Percentiles rank a stretch among this genome's conserved stretches.
These are phyloP conservation scores for Momotus momota DNA, from an alignment of 2,797 vertebrate species.

Conservation along the genomic window DNA sequence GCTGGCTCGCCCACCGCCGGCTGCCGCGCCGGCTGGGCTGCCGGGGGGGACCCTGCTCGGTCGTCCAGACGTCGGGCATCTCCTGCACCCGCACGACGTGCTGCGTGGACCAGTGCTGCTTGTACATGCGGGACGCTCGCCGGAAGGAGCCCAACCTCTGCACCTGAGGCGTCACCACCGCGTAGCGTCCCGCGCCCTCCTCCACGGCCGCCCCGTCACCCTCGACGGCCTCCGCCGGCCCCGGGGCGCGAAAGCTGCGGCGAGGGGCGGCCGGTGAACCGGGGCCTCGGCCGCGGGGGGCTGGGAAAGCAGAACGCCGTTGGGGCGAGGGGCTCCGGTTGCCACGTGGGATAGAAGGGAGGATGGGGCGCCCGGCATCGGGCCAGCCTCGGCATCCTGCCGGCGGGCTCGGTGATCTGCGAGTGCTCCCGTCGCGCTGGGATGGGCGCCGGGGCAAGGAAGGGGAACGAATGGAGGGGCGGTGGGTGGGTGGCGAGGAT, in stretches of 20 bases:
- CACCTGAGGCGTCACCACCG: conserved; percentile 90
- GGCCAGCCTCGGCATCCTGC: background rate
- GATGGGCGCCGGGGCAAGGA: conserved; percentile 1
- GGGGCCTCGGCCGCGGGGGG: background rate
- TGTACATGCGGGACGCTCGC: conserved; percentile 49
- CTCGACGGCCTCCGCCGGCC: background rate
- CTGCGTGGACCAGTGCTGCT: conserved; percentile 83
- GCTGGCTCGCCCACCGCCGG: conserved; percentile 82
- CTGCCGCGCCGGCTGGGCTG: conserved; percentile 79
- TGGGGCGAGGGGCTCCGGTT: conserved; percentile 56
- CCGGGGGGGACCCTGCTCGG: conserved; percentile 82
- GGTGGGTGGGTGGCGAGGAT: conserved; percentile 57
- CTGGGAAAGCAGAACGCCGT: background rate
- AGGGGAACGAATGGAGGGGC: background rate
- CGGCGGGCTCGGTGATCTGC: conserved; percentile 71
- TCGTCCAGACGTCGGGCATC: conserved; percentile 80
- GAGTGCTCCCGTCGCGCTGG: background rate
- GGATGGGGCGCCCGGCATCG: background rate
- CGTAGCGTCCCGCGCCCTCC: conserved; percentile 83
- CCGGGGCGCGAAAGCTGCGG: background rate
- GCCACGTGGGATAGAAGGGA: fast-evolving
- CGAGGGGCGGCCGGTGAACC: background rate
- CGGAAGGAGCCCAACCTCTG: conserved; percentile 80
- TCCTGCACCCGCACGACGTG: conserved; percentile 75
- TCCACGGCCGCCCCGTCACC: conserved; percentile 45